Percentiles rank a stretch among this genome's conserved stretches.
These are phyloP conservation scores for Aphelenchoides avenae DNA, from an alignment of 1,140 invertebrate species.

Conservation along the genomic window DNA sequence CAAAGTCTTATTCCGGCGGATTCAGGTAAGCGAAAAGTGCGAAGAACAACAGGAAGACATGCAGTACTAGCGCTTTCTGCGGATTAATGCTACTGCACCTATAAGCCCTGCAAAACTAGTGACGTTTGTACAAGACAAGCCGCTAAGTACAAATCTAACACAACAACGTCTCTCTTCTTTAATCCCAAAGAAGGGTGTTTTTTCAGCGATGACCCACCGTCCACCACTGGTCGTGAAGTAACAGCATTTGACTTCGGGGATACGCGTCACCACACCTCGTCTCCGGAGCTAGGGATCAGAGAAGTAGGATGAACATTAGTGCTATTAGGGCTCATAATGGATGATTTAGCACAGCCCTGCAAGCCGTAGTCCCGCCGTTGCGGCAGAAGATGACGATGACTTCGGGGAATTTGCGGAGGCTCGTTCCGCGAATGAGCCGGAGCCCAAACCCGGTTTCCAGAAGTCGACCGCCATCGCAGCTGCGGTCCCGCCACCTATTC, in stretches of 20 bases:
- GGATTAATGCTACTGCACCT: not conserved
- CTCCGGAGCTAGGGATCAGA: constrained; percentile 29
- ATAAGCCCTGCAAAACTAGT: not conserved
- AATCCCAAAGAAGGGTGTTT: not conserved
- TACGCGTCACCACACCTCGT: constrained; percentile 12
- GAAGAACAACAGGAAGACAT: too few species aligned
- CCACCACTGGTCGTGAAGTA: constrained; percentile 17
- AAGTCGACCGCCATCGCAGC: too few species aligned
- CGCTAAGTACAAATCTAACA: too few species aligned
- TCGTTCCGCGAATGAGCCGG: constrained; percentile 7
- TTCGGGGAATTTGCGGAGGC: constrained; percentile 51
- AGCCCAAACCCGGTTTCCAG: too few species aligned
- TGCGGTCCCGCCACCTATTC: too few species aligned
- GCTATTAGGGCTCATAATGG: not conserved
- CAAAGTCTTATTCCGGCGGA: constrained; percentile 13
- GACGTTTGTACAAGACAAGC: not conserved
- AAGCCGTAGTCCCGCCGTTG: not conserved
- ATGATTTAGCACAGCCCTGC: constrained; percentile 11
- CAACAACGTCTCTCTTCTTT: too few species aligned
- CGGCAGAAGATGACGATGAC: constrained; percentile 41
- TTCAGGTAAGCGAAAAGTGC: constrained; percentile 12
- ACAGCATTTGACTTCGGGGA: constrained; percentile 31
- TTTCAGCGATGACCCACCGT: constrained; percentile 9
- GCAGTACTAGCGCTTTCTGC: too few species aligned
- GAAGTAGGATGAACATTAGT: constrained; percentile 20